These are phyloP conservation scores for Austrofundulus limnaeus DNA, from an alignment of 2,113 vertebrate species.

Conservation along the genomic window DNA sequence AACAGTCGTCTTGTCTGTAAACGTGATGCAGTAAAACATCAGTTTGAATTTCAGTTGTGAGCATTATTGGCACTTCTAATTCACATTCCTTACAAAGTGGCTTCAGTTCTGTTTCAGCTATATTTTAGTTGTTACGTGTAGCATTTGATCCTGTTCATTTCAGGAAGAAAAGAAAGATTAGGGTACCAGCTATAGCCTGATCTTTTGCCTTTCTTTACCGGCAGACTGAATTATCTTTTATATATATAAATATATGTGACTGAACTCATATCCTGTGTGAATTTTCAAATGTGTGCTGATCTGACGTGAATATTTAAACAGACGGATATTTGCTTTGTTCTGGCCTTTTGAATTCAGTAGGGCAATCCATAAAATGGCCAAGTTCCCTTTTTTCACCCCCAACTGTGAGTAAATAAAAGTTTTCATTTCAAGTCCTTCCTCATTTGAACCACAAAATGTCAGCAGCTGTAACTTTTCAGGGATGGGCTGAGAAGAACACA, in stretches of 20 bases:
- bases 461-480: constrained; percentile 53
- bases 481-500: constrained; percentile 21
- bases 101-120: constrained; percentile 58
- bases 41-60: constrained; percentile 46
- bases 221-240: constrained; percentile 52
- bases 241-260: constrained; percentile 42
- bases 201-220: constrained; percentile 57
- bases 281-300: constrained; percentile 49
- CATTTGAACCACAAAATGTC: constrained; percentile 43
- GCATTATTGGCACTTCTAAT: constrained; percentile 41
- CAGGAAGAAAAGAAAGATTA: constrained; percentile 34
- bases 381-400: constrained; percentile 21
- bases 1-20: constrained; percentile 38
- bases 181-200: constrained; percentile 52
- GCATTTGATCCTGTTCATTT: constrained; percentile 51
- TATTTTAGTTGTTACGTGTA: constrained; percentile 54
- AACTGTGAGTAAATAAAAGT: constrained; percentile 47
- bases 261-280: constrained; percentile 56
- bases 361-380: constrained; percentile 27
- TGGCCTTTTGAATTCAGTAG: constrained; percentile 20
- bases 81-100: constrained; percentile 66
- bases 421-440: constrained; percentile 42
- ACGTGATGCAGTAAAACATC: constrained; percentile 62
- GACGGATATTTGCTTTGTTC: constrained; percentile 48
- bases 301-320: constrained; percentile 42